These are phyloP conservation scores for Cladorhizidae sp. DNA, from an alignment of 37 sponge, comb jelly and placozoan species.

Conservation along the genomic window DNA sequence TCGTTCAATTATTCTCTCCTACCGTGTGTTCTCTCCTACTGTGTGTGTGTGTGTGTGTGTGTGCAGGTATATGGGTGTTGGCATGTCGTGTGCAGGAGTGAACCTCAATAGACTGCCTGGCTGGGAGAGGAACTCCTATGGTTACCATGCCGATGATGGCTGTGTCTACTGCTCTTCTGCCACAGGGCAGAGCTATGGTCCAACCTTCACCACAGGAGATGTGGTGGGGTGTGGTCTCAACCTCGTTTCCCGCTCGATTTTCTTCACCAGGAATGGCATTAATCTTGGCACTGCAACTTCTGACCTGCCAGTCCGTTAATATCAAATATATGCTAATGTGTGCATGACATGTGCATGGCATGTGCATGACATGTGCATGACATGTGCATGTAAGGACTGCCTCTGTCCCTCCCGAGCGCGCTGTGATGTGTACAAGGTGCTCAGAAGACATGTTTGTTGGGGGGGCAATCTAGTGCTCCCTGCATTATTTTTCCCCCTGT, in stretches of 20 bases:
- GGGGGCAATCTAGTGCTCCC: too few relatives aligned
- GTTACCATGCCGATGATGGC: slow-evolving; percentile 99
- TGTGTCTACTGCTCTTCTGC: slow-evolving; percentile 85
- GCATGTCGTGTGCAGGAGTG: slow-evolving; percentile 72
- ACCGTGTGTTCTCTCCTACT: too few relatives aligned
- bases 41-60: too few relatives aligned
- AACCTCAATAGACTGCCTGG: slow-evolving; percentile 94
- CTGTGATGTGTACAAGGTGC: too few relatives aligned
- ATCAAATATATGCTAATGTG: too few relatives aligned
- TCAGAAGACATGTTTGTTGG: too few relatives aligned
- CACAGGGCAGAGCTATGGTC: slow-evolving; percentile 93
- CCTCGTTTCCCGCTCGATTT: slow-evolving; percentile 83
- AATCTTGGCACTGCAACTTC: slow-evolving; percentile 76
- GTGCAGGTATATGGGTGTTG: slow-evolving; percentile 92
- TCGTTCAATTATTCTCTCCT: too few relatives aligned
- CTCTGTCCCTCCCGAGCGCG: too few relatives aligned
- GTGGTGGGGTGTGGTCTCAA: slow-evolving; percentile 98
- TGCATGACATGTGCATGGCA: too few relatives aligned
- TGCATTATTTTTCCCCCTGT: too few relatives aligned
- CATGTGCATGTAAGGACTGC: too few relatives aligned
- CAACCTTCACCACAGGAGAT: slow-evolving; percentile 97
- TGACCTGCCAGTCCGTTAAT: slow-evolving; percentile 55
- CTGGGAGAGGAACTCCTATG: slow-evolving; percentile 98
- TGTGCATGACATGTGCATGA: too few relatives aligned
- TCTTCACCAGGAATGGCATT: slow-evolving; percentile 99